Evolutionary conservation across 2,888 invertebrate species (phyloP).

Genomic region (Diabrotica balteata): DNA sequence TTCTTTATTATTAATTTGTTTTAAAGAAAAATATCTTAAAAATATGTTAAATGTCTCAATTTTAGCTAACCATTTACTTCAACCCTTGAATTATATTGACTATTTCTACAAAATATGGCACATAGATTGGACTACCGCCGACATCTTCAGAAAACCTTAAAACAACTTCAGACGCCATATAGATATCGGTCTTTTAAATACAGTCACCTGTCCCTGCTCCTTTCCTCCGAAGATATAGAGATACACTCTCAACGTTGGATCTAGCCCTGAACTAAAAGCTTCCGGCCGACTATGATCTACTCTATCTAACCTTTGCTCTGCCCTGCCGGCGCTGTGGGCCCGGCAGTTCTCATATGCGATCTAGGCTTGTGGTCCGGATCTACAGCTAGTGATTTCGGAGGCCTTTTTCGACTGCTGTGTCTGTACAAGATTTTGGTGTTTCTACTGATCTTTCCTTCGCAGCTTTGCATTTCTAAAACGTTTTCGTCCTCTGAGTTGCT

Average conservation of each 20-base stretch:
- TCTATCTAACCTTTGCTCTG: conserved; percentile 58
- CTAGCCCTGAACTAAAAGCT: conserved; percentile 45
- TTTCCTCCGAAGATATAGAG: conserved; percentile 80
- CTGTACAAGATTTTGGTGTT: conserved; percentile 57
- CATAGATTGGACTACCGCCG: conserved; percentile 30
- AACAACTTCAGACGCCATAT: conserved; percentile 78
- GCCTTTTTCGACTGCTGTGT: conserved; percentile 49
- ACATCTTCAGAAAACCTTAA: conserved; percentile 39
- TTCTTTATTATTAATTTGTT: too few relatives aligned
- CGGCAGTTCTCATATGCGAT: conserved; percentile 52
- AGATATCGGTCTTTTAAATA: conserved; percentile 78
- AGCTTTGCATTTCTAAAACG: conserved; percentile 54
- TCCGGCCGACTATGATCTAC: conserved; percentile 28
- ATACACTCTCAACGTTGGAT: conserved; percentile 65
- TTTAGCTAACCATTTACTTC: too few relatives aligned
- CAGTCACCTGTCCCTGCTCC: conserved; percentile 79
- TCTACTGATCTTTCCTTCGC: conserved; percentile 50
- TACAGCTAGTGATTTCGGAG: conserved; percentile 61
- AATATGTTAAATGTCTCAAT: too few relatives aligned
- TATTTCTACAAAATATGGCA: conserved; percentile 32
- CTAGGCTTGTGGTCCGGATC: conserved; percentile 43
- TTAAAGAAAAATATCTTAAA: too few relatives aligned
- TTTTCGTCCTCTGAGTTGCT: conserved; percentile 48
- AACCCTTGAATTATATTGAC: neutral
- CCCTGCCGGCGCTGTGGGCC: conserved; percentile 67